These are phyloP conservation scores for Drosophila orosa DNA, from an alignment of 1,140 invertebrate species.

Conservation along the genomic window DNA sequence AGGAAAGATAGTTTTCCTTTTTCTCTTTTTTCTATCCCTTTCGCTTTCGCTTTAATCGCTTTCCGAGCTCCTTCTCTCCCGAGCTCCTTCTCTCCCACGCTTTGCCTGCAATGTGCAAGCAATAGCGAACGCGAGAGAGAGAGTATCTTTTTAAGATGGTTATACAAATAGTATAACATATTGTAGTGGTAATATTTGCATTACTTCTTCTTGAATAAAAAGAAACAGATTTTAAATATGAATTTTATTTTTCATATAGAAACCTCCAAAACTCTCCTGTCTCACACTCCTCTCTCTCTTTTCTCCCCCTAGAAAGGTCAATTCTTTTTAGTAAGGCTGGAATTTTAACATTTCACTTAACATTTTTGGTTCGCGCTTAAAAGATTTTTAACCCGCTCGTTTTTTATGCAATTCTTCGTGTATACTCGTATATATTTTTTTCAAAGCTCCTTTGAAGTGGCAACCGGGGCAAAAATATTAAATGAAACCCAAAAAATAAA, in stretches of 20 bases:
- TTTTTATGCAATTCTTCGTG: slow-evolving; percentile 21
- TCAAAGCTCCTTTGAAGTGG: slow-evolving; percentile 73
- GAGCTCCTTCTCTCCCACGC: background rate
- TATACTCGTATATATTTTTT: slow-evolving; percentile 4
- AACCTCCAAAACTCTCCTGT: too few relatives aligned
- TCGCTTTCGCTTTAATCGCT: too few relatives aligned
- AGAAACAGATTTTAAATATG: background rate
- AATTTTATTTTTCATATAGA: too few relatives aligned
- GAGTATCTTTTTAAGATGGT: too few relatives aligned
- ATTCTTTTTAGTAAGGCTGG: slow-evolving; percentile 9
- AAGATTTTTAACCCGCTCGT: slow-evolving; percentile 24
- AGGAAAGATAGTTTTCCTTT: too few relatives aligned
- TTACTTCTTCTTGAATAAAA: background rate
- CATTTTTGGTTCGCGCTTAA: slow-evolving; percentile 64
- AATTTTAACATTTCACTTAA: slow-evolving; percentile 76
- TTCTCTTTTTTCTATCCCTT: too few relatives aligned
- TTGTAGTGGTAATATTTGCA: too few relatives aligned
- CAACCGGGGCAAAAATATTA: slow-evolving; percentile 71
- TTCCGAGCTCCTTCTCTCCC: too few relatives aligned
- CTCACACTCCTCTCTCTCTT: too few relatives aligned
- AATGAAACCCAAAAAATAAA: slow-evolving; percentile 75
- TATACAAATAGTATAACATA: too few relatives aligned
- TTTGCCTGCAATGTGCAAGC: slow-evolving; percentile 2
- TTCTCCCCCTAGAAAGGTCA: background rate
- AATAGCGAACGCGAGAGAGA: background rate